Percentiles rank a stretch among this genome's conserved stretches.
Conservation (phyloP, 2,797 vertebrate genomes). For the Danionella dracula region DNA sequence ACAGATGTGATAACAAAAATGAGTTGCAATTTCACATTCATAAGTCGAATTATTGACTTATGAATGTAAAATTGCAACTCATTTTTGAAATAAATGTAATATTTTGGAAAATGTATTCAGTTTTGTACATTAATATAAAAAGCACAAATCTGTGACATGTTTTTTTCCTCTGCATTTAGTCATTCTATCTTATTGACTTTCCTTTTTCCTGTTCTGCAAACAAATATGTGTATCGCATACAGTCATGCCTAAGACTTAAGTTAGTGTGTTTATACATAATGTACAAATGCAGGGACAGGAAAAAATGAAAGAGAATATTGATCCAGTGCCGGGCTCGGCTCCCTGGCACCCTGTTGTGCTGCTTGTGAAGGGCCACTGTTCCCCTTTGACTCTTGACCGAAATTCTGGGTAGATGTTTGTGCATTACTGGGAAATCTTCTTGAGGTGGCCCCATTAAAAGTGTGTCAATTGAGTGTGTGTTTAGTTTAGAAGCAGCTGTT, state of each 20-base stretch:
- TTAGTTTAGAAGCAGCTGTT: conserved; percentile 62
- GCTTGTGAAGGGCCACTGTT: conserved; percentile 63
- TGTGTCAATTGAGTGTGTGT: conserved; percentile 39
- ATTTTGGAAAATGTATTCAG: no score
- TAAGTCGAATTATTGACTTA: no score
- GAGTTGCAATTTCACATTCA: no score
- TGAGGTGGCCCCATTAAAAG: conserved; percentile 73
- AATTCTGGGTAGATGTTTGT: conserved; percentile 46
- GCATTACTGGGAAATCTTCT: conserved; percentile 49
- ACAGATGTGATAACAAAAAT: no score
- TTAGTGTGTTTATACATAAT: conserved; percentile 23
- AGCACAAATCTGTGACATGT: no score
- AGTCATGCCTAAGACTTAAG: not conserved
- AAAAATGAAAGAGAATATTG: conserved; percentile 65
- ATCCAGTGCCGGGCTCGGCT: conserved; percentile 68
- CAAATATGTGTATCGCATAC: not conserved
- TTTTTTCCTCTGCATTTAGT: no score
- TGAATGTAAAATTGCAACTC: no score
- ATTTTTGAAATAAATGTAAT: no score
- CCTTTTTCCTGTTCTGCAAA: not conserved
- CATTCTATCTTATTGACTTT: not conserved
- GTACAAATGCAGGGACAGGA: conserved; percentile 56
- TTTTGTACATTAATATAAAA: no score
- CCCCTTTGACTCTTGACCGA: conserved; percentile 67
- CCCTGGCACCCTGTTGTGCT: conserved; percentile 57